Percentiles rank a stretch among this genome's conserved stretches.
phyloP scores from a whole-genome alignment of 2,113 vertebrate species.

The Onychostoma macrolepis region DNA sequence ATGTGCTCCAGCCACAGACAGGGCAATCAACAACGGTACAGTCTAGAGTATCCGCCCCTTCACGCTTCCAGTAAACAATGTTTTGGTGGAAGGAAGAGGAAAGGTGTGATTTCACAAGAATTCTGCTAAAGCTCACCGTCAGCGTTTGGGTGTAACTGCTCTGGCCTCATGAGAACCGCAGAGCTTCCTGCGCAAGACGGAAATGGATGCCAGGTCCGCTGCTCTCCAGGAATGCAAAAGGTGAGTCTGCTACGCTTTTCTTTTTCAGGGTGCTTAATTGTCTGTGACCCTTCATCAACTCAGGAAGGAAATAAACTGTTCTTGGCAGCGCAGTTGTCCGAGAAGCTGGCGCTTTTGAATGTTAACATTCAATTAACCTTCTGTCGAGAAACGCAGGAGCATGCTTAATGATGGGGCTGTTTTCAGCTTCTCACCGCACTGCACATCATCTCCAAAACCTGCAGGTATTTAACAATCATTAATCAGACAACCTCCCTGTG shows the following conservation, averaged over 20 bases:
- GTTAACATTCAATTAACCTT: conserved; percentile 58
- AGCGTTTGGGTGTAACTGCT: conserved; percentile 43
- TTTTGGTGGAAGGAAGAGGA: conserved; percentile 2
- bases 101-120: conserved; percentile 46
- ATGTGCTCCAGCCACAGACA: conserved; percentile 24
- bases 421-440: conserved; percentile 37
- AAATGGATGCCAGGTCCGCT: conserved; percentile 44
- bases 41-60: conserved; percentile 2
- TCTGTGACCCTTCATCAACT: conserved; percentile 49
- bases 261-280: conserved; percentile 50
- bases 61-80: conserved; percentile 18
- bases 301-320: conserved; percentile 51
- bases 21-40: neutral
- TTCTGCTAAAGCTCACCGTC: conserved; percentile 20
- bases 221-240: conserved; percentile 46
- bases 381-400: conserved; percentile 47
- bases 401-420: conserved; percentile 51
- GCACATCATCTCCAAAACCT: conserved; percentile 48
- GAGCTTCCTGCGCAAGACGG: conserved; percentile 20
- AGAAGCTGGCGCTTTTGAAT: conserved; percentile 51
- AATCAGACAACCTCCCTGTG: conserved; percentile 48
- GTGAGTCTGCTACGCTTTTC: neutral
- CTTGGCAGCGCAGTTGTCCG: conserved; percentile 40
- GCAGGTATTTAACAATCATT: conserved; percentile 54
- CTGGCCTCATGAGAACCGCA: neutral